Conservation (phyloP, 92 coral and sea anemone species). For the Desmophyllum pertusum region DNA sequence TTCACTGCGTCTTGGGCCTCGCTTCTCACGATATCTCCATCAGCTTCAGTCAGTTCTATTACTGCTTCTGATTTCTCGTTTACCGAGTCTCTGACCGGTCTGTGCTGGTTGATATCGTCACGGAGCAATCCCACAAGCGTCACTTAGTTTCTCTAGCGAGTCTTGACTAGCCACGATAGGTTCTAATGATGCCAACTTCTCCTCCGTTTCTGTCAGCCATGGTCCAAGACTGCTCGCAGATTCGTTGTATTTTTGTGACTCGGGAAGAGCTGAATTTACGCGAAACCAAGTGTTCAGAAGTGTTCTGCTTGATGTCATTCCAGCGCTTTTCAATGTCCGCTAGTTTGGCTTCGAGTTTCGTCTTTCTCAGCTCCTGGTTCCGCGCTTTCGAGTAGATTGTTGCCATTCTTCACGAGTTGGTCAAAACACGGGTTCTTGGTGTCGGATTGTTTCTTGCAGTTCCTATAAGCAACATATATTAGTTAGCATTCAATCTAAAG, state of each 20-base stretch:
- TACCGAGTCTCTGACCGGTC: constrained; percentile 77
- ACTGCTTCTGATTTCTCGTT: constrained; percentile 77
- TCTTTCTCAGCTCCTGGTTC: constrained; percentile 93
- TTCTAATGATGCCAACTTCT: constrained; percentile 70
- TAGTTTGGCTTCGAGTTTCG: constrained; percentile 74
- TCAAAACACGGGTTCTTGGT: constrained; percentile 87
- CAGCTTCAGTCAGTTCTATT: constrained; percentile 74
- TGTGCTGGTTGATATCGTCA: constrained; percentile 77
- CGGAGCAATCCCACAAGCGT: constrained; percentile 51
- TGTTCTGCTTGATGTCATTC: constrained; percentile 70
- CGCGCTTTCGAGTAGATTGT: constrained; percentile 76
- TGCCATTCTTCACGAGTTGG: constrained; percentile 85
- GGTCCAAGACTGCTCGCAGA: constrained; percentile 67
- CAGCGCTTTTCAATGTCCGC: constrained; percentile 83
- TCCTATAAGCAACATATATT: constrained; percentile 40
- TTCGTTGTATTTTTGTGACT: constrained; percentile 77
- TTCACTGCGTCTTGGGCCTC: constrained; percentile 82
- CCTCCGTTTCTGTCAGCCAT: constrained; percentile 88
- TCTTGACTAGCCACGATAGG: constrained; percentile 70
- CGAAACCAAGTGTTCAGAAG: constrained; percentile 70
- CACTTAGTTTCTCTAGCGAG: constrained; percentile 43
- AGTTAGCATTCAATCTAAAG: neutral
- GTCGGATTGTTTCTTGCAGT: constrained; percentile 70
- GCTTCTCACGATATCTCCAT: constrained; percentile 63
- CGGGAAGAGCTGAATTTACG: constrained; percentile 77